phyloP scores from a whole-genome alignment of 2,888 invertebrate species.

The Pinctada fucata region DNA sequence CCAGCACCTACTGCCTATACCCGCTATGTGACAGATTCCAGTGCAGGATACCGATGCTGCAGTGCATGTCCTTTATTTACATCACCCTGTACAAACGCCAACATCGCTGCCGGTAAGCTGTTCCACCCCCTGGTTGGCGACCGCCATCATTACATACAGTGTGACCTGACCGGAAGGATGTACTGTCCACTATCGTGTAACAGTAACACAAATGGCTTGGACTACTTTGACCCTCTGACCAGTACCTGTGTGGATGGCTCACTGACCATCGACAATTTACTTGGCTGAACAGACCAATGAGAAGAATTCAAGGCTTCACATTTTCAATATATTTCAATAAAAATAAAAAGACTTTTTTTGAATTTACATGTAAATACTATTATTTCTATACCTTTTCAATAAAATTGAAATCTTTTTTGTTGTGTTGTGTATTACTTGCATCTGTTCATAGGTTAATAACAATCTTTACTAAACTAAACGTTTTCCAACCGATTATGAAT shows the following conservation, averaged over 20 bases:
- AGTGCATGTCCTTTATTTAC: slow-evolving; percentile 20
- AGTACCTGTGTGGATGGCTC: slow-evolving; percentile 71
- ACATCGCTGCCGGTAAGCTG: slow-evolving; percentile 37
- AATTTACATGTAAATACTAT: too few species aligned
- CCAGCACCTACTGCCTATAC: not conserved
- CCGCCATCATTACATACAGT: slow-evolving; percentile 58
- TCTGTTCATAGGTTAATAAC: too few species aligned
- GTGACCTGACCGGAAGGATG: slow-evolving; percentile 50
- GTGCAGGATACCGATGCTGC: slow-evolving; percentile 23
- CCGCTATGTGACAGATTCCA: not conserved
- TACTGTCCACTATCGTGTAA: slow-evolving; percentile 41
- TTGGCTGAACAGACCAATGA: not conserved
- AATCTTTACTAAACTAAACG: too few species aligned
- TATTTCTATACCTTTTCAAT: too few species aligned
- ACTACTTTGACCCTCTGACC: slow-evolving; percentile 63
- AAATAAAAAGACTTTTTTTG: too few species aligned
- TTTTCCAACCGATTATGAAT: too few species aligned
- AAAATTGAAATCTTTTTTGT: too few species aligned
- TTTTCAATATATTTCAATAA: too few species aligned
- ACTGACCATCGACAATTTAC: slow-evolving; percentile 2
- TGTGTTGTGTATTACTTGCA: too few species aligned
- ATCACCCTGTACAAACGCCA: slow-evolving; percentile 47
- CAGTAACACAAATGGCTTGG: slow-evolving; percentile 33
- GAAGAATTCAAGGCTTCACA: too few species aligned
- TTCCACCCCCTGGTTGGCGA: slow-evolving; percentile 48